Percentiles rank a stretch among this genome's conserved stretches.
Evolutionary conservation across 2,113 vertebrate genomes (phyloP).

Genomic region (Pelvicachromis taeniatus): DNA sequence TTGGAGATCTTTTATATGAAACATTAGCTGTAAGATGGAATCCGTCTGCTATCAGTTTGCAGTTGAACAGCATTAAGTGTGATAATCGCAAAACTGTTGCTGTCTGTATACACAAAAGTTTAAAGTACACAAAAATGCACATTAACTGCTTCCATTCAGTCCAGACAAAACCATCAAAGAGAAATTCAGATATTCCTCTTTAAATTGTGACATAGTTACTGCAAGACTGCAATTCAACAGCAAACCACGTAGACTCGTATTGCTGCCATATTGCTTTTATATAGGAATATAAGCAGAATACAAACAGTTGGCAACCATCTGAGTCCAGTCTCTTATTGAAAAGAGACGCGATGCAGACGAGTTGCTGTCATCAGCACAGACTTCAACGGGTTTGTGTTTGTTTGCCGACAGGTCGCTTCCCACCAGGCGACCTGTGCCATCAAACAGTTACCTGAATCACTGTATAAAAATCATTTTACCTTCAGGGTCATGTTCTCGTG

Average conservation of each 20-base stretch:
- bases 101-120: background rate
- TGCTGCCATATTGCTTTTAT: background rate
- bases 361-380: background rate
- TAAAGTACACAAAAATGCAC: background rate
- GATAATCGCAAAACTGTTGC: background rate
- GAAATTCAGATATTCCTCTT: background rate
- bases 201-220: background rate
- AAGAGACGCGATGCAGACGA: background rate
- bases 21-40: background rate
- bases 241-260: background rate
- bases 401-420: background rate
- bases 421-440: background rate
- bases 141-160: background rate
- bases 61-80: background rate
- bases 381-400: background rate
- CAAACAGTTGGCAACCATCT: background rate
- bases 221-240: background rate
- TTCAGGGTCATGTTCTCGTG: background rate
- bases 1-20: background rate
- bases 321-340: background rate
- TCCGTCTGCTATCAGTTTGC: background rate
- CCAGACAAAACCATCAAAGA: background rate
- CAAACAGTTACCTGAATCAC: background rate
- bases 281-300: background rate
- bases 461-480: accelerated